Conservation (phyloP, 1,140 invertebrate genomes). For the Trichomalopsis sarcophagae region DNA sequence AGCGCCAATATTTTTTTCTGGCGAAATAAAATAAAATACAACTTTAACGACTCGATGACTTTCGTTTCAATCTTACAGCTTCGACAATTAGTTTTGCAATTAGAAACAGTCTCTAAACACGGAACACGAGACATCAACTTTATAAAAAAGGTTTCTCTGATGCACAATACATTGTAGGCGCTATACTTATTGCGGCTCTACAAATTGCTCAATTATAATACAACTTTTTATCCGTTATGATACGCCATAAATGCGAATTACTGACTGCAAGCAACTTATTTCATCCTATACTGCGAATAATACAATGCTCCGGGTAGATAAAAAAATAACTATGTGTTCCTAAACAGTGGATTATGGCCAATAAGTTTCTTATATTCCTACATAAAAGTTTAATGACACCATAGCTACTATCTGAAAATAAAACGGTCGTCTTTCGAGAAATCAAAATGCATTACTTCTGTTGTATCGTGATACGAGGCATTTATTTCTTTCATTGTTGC, state of each 20-base stretch:
- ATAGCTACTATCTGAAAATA: conserved; percentile 38
- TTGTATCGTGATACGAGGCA: neutral
- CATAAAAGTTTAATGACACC: conserved; percentile 45
- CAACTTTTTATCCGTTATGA: conserved; percentile 24
- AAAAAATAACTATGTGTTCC: conserved; percentile 24
- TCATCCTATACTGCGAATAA: conserved; percentile 17
- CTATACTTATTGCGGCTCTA: neutral
- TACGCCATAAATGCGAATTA: conserved; percentile 28
- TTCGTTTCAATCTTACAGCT: neutral
- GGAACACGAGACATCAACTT: neutral
- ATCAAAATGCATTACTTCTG: conserved; percentile 21
- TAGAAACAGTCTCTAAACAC: neutral
- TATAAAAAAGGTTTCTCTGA: conserved; percentile 13
- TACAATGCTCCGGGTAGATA: conserved; percentile 28
- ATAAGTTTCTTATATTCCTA: conserved; percentile 45
- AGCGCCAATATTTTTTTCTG: neutral
- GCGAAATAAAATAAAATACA: neutral
- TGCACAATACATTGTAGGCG: neutral
- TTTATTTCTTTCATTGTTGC: neutral
- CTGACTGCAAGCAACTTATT: conserved; percentile 20
- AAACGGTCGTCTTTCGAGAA: conserved; percentile 14
- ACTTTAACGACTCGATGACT: neutral
- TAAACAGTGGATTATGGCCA: conserved; percentile 43
- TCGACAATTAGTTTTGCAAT: conserved; percentile 24
- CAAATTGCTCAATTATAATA: conserved; percentile 23